Base-by-base conservation (phyloP, 35 echinoderm and acorn worm genomes). In the Apostichopus californicus region DNA sequence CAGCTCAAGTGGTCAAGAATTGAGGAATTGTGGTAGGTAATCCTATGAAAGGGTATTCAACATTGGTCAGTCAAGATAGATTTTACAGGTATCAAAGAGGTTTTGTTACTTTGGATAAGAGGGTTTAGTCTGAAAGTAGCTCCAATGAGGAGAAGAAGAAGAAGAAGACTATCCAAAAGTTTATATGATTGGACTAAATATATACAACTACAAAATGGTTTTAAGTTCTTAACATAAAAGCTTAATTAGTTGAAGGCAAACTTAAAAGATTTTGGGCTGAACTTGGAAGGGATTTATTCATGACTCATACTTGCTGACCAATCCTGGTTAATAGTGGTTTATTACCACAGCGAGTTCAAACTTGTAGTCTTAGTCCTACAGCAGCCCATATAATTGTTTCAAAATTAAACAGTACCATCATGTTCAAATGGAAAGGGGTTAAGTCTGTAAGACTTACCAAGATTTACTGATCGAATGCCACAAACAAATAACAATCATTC, bases 21-120 rank as follows among this genome's bases (percentile, higher is more conserved):
- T 83, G 80, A 55, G 52, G 79, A 83, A 83, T 83, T 83, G 80
- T 83, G 80, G 80, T 46, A n/a, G 55, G 34, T 83, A 83, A 83
- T 83, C 80, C 80, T 34, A 34, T 83, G 80, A 83, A 20, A 81
- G 79, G 21, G 7, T 54, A 81, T 81, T 52, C 21, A 34, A 81
- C 79, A 81, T 25, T 56, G 46, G 55, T 46, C 80, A 83, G 80
- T 83, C 80, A 83, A 83, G 80, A 83, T 18, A 83, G 80, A 55
- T 17, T 56, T 56, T 55, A 83, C 80, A 83, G 17, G 34, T 15
- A 52, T 14, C 11, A 68, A 68, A 68, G 64, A 14, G 9, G 64
- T 68, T 68, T 68, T 68, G 64, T 68, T 68, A 68, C 64, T 68
- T 68, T 68, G 64, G 64, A 68, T 68, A 68, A 68, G 64, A 68